Conservation (phyloP, 2,113 vertebrate species). For the Thoracochromis brauschi region DNA sequence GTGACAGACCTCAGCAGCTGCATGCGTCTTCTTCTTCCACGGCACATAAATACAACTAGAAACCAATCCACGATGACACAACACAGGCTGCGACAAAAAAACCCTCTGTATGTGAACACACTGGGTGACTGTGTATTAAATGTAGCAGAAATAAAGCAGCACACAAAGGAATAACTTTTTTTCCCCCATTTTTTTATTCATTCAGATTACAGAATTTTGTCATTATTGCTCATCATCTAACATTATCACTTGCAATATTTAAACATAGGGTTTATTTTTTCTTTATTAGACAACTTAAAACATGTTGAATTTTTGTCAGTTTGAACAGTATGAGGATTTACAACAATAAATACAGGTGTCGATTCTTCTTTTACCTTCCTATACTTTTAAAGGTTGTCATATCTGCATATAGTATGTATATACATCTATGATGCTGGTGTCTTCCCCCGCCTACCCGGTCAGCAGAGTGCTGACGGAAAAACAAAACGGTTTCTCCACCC, state of each 20-base stretch:
- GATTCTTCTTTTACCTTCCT: conserved; percentile 59
- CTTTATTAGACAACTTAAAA: conserved; percentile 74
- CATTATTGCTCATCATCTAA: conserved; percentile 97
- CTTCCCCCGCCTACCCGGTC: conserved; percentile 56
- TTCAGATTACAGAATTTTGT: conserved; percentile 87
- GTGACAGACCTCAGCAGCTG: conserved; percentile 51
- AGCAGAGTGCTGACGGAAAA: conserved; percentile 15
- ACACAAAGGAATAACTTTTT: conserved; percentile 14
- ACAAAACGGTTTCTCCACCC: not conserved
- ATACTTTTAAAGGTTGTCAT: conserved; percentile 62
- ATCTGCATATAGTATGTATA: conserved; percentile 51
- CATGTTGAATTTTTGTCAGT: conserved; percentile 62
- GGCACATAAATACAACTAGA: not conserved
- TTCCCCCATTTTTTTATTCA: conserved; percentile 65
- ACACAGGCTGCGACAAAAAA: not conserved
- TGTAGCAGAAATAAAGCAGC: not conserved
- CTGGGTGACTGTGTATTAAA: not conserved
- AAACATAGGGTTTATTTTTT: conserved; percentile 66
- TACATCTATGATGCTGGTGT: conserved; percentile 84
- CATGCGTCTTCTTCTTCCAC: not conserved
- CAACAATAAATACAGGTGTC: conserved; percentile 77
- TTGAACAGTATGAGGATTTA: conserved; percentile 71
- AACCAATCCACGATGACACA: not conserved
- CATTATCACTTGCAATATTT: conserved; percentile 90
- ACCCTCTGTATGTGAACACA: not conserved